Base-by-base conservation (phyloP, 2,797 vertebrate species). In the Todus mexicanus region DNA sequence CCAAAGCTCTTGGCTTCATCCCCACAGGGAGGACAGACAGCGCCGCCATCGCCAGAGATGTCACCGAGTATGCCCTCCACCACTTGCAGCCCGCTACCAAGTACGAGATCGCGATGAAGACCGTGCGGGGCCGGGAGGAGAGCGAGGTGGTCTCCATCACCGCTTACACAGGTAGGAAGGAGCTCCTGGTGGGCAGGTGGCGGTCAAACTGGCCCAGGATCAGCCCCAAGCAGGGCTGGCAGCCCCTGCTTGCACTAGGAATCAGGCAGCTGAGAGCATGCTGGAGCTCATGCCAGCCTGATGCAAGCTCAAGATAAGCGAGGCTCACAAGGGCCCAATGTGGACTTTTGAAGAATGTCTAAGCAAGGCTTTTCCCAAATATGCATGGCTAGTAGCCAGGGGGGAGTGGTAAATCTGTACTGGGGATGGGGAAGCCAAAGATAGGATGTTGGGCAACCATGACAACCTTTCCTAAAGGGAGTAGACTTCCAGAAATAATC, bases 51-150 rank as follows among this genome's bases (percentile, higher is more conserved):
- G 97, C 98, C 96, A 99, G 97, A 7, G 98, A 98, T 17, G 98
- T 98, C 93, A 99, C 98, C 1, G 98, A 99, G 95, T 98, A 98
- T 89, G 96, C 96, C 47, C 96, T 99, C 96, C 98, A 93, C 76
- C 98, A 97, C 87, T 97, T 99, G 79, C 97, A 98, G 92, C 99
- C 99, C 2, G 98, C 98, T 47, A 99, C 98, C 0, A 98, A 99
- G 94, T 99, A 99, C 0, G 98, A 99, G 94, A 98, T 99, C 27
- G 98, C 93, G 83, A 79, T 99, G 92, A 99, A 98, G 70, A 98
- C 98, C 1, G 97, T 99, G 82, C 97, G 97, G 57, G 98, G 98
- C 87, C 98, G 98, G 84, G 98, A 98, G 86, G 99, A 99, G 96
- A 99, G 99, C 7, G 98, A 98, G 90, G 94, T 98, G 77, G 91